Evolutionary conservation across 2,113 vertebrate species (phyloP).

Genomic region (Aramus guarauna): DNA sequence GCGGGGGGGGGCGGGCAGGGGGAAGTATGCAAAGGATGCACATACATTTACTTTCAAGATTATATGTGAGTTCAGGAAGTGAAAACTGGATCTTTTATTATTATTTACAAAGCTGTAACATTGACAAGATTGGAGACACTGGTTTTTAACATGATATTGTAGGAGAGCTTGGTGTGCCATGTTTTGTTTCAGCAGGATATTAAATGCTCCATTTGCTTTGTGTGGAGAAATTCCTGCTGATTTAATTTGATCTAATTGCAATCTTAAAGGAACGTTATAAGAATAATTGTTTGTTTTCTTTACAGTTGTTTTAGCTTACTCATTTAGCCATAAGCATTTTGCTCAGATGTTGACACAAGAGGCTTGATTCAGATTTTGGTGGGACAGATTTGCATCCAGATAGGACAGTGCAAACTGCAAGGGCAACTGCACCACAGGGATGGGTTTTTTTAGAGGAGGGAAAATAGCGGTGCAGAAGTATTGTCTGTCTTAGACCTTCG

Average conservation of each 20-base stretch:
- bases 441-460: neutral
- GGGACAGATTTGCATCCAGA: neutral
- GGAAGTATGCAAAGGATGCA: neutral
- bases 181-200: slow-evolving; percentile 40
- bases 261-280: slow-evolving; percentile 35
- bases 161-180: neutral
- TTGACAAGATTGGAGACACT: neutral
- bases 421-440: neutral
- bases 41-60: neutral
- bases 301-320: slow-evolving; percentile 34
- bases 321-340: neutral
- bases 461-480: neutral
- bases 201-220: slow-evolving; percentile 54
- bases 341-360: neutral
- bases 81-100: neutral
- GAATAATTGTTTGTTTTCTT: slow-evolving; percentile 54
- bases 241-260: slow-evolving; percentile 66
- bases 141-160: neutral
- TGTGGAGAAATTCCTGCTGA: slow-evolving; percentile 57
- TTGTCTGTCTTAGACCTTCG: neutral
- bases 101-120: slow-evolving; percentile 16
- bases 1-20: rapidly evolving
- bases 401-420: neutral
- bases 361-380: slow-evolving; percentile 2
- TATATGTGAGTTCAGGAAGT: neutral